A percentile compares a stretch with the other conserved stretches of the same genome.
phyloP scores from a whole-genome alignment of 1,140 invertebrate genomes.

The Aleiodes sp. region DNA sequence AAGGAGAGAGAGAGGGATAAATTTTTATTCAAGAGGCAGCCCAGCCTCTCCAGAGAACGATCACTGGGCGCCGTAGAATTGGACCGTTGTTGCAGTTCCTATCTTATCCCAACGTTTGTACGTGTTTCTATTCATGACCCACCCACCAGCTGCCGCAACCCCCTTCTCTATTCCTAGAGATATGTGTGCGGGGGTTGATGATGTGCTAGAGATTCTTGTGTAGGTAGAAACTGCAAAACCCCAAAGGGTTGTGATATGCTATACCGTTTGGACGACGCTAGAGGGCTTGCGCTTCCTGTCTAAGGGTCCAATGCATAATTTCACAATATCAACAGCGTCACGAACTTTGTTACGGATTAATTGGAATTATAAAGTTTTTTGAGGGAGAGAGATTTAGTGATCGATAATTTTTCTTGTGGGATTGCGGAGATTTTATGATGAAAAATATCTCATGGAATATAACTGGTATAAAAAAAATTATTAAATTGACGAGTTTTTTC shows the following conservation, averaged over 20 bases:
- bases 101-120: not conserved
- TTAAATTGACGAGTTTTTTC: too few relatives aligned
- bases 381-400: not conserved
- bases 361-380: not conserved
- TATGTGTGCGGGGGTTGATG: constrained; percentile 11
- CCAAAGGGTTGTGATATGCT: not conserved
- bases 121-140: not conserved
- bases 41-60: constrained; percentile 36
- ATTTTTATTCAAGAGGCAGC: constrained; percentile 46
- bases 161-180: too few relatives aligned
- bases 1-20: constrained; percentile 20
- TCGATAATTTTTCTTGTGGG: too few relatives aligned
- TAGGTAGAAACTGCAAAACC: not conserved
- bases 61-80: constrained; percentile 34
- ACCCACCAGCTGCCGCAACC: too few relatives aligned
- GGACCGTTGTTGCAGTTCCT: constrained; percentile 8
- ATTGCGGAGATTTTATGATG: too few relatives aligned
- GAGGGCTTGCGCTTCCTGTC: not conserved
- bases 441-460: too few relatives aligned
- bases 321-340: constrained; percentile 28
- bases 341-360: constrained; percentile 31
- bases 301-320: constrained; percentile 34
- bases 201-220: not conserved
- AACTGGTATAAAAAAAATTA: too few relatives aligned
- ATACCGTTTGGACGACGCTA: not conserved